phyloP scores from a whole-genome alignment of 2,888 invertebrate species.

The Lithophane ornitopus region DNA sequence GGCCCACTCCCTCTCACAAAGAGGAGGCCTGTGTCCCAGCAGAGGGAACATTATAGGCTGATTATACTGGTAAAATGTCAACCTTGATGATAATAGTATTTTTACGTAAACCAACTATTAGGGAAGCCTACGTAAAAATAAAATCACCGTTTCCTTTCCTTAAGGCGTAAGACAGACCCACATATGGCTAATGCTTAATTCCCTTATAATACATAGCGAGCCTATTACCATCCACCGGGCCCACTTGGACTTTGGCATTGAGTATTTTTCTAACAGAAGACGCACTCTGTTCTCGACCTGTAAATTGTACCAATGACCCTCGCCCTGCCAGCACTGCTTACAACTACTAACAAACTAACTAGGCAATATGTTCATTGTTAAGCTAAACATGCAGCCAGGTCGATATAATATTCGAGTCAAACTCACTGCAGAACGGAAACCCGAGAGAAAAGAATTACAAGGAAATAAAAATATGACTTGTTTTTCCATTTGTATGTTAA shows the following conservation, averaged over 20 bases:
- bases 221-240: too few relatives aligned
- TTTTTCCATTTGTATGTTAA: slow-evolving; percentile 55
- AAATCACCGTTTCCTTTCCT: too few relatives aligned
- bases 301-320: not conserved
- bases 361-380: not conserved
- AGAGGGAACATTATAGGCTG: too few relatives aligned
- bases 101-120: too few relatives aligned
- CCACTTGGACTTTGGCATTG: too few relatives aligned
- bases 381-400: not conserved
- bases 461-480: slow-evolving; percentile 39
- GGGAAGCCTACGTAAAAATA: too few relatives aligned
- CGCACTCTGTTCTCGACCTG: not conserved
- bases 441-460: slow-evolving; percentile 23
- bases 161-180: too few relatives aligned
- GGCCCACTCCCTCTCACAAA: too few relatives aligned
- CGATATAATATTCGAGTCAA: not conserved
- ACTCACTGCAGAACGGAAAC: slow-evolving; percentile 1
- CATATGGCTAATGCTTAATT: not conserved
- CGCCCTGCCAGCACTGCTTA: not conserved
- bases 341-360: not conserved
- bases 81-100: too few relatives aligned
- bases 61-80: too few relatives aligned
- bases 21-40: too few relatives aligned
- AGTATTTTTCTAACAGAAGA: too few relatives aligned
- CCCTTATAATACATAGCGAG: not conserved